phyloP scores from a whole-genome alignment of 2,113 vertebrate genomes.

The Podarcis cretensis region DNA sequence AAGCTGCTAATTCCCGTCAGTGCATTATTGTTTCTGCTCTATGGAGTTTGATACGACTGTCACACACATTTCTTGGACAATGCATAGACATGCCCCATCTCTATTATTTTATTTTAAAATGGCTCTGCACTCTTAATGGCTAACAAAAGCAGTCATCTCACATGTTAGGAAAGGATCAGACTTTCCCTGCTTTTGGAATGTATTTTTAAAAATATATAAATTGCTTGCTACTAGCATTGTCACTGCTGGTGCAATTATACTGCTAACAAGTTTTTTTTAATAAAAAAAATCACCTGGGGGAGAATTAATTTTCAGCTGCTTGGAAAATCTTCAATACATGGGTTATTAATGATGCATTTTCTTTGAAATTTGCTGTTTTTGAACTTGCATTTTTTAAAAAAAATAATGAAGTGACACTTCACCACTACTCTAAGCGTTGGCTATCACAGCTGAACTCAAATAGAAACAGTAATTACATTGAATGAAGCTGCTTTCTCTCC shows the following conservation, averaged over 20 bases:
- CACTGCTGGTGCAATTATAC: not conserved
- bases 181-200: not conserved
- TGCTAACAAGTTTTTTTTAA: not conserved
- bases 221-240: not conserved
- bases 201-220: not conserved
- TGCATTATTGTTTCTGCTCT: not conserved
- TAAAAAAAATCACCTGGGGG: not conserved
- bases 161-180: not conserved
- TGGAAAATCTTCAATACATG: not conserved
- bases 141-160: not conserved
- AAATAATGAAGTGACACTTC: not conserved
- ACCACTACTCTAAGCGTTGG: not conserved
- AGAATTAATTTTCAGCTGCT: not conserved
- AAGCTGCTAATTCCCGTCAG: not conserved
- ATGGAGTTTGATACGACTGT: not conserved
- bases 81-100: not conserved
- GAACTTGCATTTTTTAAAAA: not conserved
- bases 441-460: not conserved
- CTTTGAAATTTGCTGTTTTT: not conserved
- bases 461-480: not conserved
- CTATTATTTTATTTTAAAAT: not conserved
- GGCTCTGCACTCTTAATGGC: not conserved
- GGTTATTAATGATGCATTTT: not conserved
- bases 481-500: not conserved
- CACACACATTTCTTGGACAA: not conserved